Conservation (phyloP, 2,113 vertebrate species). For the Carassius auratus region DNA sequence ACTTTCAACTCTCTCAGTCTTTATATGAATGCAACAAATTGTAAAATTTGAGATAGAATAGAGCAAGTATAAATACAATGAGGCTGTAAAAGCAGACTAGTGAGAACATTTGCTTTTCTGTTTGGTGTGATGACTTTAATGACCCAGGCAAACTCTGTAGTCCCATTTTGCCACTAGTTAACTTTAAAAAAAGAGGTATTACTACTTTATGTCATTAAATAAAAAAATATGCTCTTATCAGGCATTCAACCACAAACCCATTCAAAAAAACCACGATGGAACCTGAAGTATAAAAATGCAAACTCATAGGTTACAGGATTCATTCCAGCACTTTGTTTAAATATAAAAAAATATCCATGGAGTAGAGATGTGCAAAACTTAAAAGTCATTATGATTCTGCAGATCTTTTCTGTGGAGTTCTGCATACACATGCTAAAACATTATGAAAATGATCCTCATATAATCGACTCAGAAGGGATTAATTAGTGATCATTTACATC, state of each 20-base stretch:
- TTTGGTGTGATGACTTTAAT: not conserved
- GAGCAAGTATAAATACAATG: not conserved
- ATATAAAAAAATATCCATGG: not conserved
- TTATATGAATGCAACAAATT: not conserved
- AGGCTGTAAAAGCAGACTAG: not conserved
- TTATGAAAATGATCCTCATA: not conserved
- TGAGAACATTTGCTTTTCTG: not conserved
- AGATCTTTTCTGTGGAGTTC: not conserved
- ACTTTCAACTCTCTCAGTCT: not conserved
- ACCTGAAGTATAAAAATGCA: not conserved
- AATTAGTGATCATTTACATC: not conserved
- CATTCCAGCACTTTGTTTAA: not conserved
- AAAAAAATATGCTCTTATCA: not conserved
- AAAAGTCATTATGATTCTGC: not conserved
- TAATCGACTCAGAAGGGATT: not conserved
- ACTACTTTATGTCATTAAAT: not conserved
- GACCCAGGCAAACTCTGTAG: slow-evolving; percentile 1
- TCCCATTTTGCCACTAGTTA: not conserved
- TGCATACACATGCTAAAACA: not conserved
- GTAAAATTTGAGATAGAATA: not conserved
- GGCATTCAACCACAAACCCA: not conserved
- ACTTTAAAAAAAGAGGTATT: not conserved
- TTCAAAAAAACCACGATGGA: not conserved
- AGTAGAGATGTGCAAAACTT: not conserved
- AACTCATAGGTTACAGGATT: not conserved